Evolutionary conservation across 2,797 vertebrate genomes (phyloP).

Genomic region (Syndactyla subalaris): DNA sequence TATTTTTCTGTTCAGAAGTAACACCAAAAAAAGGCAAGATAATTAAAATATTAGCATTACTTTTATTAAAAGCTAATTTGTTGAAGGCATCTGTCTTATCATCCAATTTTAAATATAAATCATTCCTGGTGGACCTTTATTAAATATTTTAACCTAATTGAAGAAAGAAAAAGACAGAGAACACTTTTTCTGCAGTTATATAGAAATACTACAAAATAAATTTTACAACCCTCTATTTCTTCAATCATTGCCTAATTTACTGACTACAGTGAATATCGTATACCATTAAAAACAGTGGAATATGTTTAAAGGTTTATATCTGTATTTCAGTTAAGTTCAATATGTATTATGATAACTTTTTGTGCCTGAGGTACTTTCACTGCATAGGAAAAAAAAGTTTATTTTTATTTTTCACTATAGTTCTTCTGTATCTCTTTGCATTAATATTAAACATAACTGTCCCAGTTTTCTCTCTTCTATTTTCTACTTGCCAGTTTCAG

Average conservation of each 20-base stretch:
- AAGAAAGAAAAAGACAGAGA: constrained; percentile 28
- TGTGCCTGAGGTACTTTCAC: constrained; percentile 51
- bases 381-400: constrained; percentile 54
- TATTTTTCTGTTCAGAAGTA: constrained; percentile 36
- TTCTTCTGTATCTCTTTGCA: constrained; percentile 48
- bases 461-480: constrained; percentile 50
- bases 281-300: constrained; percentile 38
- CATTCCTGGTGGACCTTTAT: constrained; percentile 48
- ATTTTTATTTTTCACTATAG: constrained; percentile 57
- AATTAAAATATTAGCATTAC: constrained; percentile 35
- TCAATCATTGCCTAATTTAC: constrained; percentile 58
- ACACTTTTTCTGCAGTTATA: neutral
- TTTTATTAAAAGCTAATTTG: constrained; percentile 51
- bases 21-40: neutral
- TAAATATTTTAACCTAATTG: constrained; percentile 43
- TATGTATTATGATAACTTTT: constrained; percentile 53
- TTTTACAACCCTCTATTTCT: constrained; percentile 24
- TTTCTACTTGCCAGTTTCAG: constrained; percentile 46
- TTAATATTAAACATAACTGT: constrained; percentile 58
- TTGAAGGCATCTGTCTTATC: neutral
- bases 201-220: constrained; percentile 23
- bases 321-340: constrained; percentile 59
- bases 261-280: constrained; percentile 47
- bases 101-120: constrained; percentile 9
- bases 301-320: constrained; percentile 56